These are phyloP conservation scores for Nephrotoma appendiculata DNA, from an alignment of 2,888 invertebrate genomes.

Conservation along the genomic window DNA sequence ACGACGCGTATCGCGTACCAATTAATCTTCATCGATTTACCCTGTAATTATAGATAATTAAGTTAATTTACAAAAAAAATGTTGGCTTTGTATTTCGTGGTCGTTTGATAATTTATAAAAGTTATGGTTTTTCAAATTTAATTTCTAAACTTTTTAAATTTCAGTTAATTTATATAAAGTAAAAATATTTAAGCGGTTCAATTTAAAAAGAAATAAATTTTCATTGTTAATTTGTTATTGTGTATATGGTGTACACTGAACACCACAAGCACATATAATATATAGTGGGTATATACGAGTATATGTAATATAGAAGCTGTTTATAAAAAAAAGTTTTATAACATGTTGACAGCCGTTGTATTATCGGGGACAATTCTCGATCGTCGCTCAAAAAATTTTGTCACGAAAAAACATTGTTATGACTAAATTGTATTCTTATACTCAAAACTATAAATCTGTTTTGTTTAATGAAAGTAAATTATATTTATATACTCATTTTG, in stretches of 20 bases:
- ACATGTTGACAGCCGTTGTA: background rate
- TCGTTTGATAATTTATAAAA: background rate
- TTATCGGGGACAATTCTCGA: too few species aligned
- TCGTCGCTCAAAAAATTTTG: too few species aligned
- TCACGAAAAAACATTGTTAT: too few species aligned
- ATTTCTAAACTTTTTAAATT: background rate
- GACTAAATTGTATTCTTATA: too few species aligned
- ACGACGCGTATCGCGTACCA: background rate
- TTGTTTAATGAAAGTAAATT: too few species aligned
- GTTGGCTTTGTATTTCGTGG: background rate
- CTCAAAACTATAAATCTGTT: too few species aligned
- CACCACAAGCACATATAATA: background rate
- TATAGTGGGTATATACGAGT: background rate
- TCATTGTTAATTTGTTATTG: background rate
- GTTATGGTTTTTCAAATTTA: background rate
- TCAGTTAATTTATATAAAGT: background rate
- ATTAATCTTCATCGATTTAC: background rate
- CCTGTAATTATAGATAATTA: background rate
- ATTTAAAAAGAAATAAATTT: background rate
- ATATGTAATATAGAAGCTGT: background rate
- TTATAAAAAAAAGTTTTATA: background rate
- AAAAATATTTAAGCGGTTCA: background rate
- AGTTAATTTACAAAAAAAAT: background rate
- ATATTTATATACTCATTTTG: too few species aligned
- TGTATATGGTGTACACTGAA: background rate